Base-by-base conservation (phyloP, 2,888 invertebrate species). In the Leucania comma region DNA sequence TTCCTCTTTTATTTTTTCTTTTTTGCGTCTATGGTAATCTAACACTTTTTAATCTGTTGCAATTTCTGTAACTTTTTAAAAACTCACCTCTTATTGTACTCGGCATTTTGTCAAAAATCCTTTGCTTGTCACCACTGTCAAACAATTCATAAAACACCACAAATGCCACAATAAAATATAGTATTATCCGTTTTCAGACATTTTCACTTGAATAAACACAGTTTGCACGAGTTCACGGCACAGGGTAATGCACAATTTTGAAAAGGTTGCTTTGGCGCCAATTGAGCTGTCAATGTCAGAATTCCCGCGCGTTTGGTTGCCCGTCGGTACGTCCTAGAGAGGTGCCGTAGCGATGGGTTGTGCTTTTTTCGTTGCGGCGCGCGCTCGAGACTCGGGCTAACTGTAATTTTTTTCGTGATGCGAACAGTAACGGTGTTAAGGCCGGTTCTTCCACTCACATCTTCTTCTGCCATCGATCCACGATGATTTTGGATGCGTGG, bases 381-480 rank as follows among this genome's bases (percentile, higher is more conserved):
- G 87, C 88, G 90, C 90, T 90, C 91, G 91, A 88, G 88, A 86
- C 91, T 89, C 79, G 80, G 84, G 87, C 80, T 95, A 96, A 95
- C 95, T 94, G 95, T 95, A 95, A 91, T 95, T 95, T 92, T 95
- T 96, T 95, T 95, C 93, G 94, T 93, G 93, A 91, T 93, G 90
- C 91, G 86, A 90, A 87, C 88, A 86, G 90, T 95, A 95, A 95
- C 95, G 94, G 95, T 92, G 90, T 80, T 78, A 65, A 87, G 89
- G 93, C 93, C 93, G 93, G 94, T 93, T 94, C 89, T 90, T 80
- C 88, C 85, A 85, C 83, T 84, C 82, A 88, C 87, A 89, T 92
- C 92, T 90, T 91, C 91, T 86, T 88, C 89, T 86, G 67, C 86
- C 77, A 70, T 71, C 60, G 72, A 64, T 26, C 68, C 82, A 84